Evolutionary conservation across 2,888 invertebrate species (phyloP).

Genomic region (Oxytorus armatus): DNA sequence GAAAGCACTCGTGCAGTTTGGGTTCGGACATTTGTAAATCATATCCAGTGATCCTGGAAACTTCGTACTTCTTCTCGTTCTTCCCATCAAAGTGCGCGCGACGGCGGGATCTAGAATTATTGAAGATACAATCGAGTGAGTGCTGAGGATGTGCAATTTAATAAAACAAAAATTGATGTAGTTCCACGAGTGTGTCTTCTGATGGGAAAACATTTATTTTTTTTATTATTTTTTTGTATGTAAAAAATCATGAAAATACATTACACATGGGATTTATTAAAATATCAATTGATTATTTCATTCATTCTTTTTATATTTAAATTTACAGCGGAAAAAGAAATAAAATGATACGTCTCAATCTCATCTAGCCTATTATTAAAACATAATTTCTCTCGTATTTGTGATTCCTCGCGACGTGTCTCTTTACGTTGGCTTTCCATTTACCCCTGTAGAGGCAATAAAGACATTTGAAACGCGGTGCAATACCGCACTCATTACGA

Average conservation of each 20-base stretch:
- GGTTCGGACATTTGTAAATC: constrained; percentile 70
- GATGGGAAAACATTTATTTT: too few relatives aligned
- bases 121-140: constrained; percentile 44
- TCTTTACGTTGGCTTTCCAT: constrained; percentile 74
- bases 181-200: too few relatives aligned
- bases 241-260: not conserved
- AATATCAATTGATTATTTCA: not conserved
- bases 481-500: constrained; percentile 74
- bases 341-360: not conserved
- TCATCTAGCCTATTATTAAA: not conserved
- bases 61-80: not conserved
- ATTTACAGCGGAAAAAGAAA: not conserved
- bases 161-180: too few relatives aligned
- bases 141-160: not conserved
- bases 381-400: constrained; percentile 69
- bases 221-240: not conserved
- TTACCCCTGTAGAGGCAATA: constrained; percentile 77
- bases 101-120: constrained; percentile 52
- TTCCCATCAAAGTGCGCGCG: not conserved
- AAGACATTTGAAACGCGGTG: constrained; percentile 75
- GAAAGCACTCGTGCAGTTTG: constrained; percentile 74
- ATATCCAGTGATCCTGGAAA: constrained; percentile 32
- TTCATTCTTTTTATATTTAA: constrained; percentile 7
- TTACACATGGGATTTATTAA: not conserved
- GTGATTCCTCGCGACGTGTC: constrained; percentile 71